Percentiles rank a stretch among this genome's conserved stretches.
These are phyloP conservation scores for Drosophila sulfurigaster DNA, from an alignment of 1,140 invertebrate genomes.

Conservation along the genomic window DNA sequence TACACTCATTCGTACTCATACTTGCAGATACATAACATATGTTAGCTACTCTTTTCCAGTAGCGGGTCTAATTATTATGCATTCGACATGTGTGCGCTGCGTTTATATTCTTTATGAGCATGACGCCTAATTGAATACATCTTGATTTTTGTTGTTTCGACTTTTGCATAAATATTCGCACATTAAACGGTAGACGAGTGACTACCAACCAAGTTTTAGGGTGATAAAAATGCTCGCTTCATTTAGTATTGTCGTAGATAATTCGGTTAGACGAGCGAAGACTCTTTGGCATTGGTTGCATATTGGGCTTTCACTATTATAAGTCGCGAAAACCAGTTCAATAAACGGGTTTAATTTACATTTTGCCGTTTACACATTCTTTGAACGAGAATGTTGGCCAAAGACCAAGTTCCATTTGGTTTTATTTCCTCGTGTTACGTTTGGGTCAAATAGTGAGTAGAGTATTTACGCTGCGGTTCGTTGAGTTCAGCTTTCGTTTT, in stretches of 20 bases:
- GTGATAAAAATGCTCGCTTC: constrained; percentile 1
- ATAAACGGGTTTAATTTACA: constrained; percentile 33
- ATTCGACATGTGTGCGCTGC: constrained; percentile 7
- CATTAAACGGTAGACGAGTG: constrained; percentile 4
- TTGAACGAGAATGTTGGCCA: constrained; percentile 1
- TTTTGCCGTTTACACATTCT: constrained; percentile 28
- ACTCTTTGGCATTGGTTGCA: constrained; percentile 14
- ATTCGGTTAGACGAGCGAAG: neutral
- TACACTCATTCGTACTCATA: constrained; percentile 3
- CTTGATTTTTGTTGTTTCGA: neutral
- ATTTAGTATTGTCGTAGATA: constrained; percentile 1
- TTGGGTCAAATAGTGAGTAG: constrained; percentile 3
- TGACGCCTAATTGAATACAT: constrained; percentile 28
- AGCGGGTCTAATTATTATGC: constrained; percentile 14
- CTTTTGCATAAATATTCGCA: constrained; percentile 29
- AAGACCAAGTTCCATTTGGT: constrained; percentile 8
- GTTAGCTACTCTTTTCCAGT: neutral
- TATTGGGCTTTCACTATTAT: constrained; percentile 26
- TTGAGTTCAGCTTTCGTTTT: constrained; percentile 11
- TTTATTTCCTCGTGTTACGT: constrained; percentile 7
- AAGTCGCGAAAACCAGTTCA: constrained; percentile 26
- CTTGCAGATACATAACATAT: neutral
- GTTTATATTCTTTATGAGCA: constrained; percentile 23
- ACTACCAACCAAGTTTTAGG: neutral
- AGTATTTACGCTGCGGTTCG: constrained; percentile 30